Evolutionary conservation across 2,888 invertebrate species (phyloP), one percentile per base, ranked within the genome.

Genomic region (Drosophila fulvimacula): DNA sequence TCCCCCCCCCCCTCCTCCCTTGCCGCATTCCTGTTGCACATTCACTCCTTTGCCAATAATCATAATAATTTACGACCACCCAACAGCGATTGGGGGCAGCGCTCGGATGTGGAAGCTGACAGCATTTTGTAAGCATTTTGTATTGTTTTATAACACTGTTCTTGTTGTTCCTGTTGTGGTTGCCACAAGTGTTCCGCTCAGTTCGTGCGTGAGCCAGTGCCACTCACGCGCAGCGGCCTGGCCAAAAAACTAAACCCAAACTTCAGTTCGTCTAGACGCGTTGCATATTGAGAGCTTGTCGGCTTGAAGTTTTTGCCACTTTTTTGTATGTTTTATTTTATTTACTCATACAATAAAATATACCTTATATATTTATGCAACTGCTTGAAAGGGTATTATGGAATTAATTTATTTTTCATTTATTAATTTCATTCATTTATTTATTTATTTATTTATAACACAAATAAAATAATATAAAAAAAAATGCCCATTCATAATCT

Each of bases 11-110:
- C n/a, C n/a, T n/a, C n/a, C n/a, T n/a, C n/a, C n/a, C n/a, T 11
- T 24, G 3, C 30, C 0, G 19, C 62, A 59, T 46, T 58, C 53
- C 60, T 65, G 67, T 58, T 66, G 74, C 83, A 82, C 77, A 81
- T 83, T 81, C 81, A 74, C 87, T 87, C 81, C 81, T 81, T 69
- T 66, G 78, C 87, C 87, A 82, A 87, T 83, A 82, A 86, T 82
- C 81, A 87, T 81, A 69, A 82, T 82, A 87, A 82, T 82, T 87
- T 82, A 82, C 81, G 87, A 83, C 81, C 81, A 82, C 81, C 87
- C 84, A 73, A 73, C 62, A 59, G 76, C 59, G 70, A 51, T 38
- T 49, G 52, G 42, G 48, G 52, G 52, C 52, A 41, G 41, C 30
- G 56, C 39, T 65, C 52, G 32, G 48, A 57, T 74, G 34, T 73